Evolutionary conservation across 2,113 vertebrate genomes (phyloP).

Genomic region (Centropus unirufus): DNA sequence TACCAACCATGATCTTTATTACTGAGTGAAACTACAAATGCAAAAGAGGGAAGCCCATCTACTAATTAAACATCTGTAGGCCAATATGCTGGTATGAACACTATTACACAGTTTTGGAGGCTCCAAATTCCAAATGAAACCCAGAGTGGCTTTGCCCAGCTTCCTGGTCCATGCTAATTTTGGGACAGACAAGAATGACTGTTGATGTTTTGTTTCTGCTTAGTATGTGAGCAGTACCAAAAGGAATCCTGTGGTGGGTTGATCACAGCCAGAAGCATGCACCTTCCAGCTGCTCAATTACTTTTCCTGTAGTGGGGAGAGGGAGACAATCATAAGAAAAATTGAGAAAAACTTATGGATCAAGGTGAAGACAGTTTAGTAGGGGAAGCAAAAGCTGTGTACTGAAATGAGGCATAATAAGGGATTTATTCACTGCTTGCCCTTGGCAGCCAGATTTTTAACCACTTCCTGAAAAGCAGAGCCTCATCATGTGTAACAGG

Average conservation of each 20-base stretch:
- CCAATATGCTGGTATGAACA: not conserved
- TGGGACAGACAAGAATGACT: not conserved
- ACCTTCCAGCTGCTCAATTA: accelerated
- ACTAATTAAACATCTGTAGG: slow-evolving; percentile 14
- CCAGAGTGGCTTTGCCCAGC: not conserved
- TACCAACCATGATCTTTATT: not conserved
- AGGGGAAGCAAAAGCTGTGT: not conserved
- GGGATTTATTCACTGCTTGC: not conserved
- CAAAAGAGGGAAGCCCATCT: not conserved
- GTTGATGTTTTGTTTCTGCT: not conserved
- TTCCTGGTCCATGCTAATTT: not conserved
- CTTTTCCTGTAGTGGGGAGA: not conserved
- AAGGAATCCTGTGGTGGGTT: not conserved
- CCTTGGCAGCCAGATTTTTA: not conserved
- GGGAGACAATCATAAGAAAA: not conserved
- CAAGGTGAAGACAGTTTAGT: not conserved
- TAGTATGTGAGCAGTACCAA: not conserved
- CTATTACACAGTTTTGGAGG: not conserved
- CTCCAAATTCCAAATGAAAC: not conserved
- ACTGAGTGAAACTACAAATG: not conserved
- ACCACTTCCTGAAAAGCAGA: not conserved
- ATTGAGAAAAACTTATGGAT: not conserved
- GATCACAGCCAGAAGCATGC: not conserved
- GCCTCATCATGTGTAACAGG: too few species aligned
- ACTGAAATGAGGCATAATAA: not conserved